These are phyloP conservation scores for Chloroceryle amazona DNA, from an alignment of 2,797 vertebrate genomes.

Conservation along the genomic window DNA sequence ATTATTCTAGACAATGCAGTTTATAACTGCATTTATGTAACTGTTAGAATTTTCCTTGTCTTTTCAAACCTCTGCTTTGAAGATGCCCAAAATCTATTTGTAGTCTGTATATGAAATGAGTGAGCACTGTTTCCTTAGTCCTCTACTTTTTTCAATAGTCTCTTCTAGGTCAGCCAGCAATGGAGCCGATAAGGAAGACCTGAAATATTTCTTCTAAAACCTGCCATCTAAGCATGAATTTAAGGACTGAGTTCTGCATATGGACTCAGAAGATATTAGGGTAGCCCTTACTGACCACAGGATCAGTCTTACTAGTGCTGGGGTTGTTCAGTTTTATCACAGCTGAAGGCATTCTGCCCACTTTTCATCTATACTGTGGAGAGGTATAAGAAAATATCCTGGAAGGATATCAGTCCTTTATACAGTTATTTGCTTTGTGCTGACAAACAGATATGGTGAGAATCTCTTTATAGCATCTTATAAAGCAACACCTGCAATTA, in stretches of 20 bases:
- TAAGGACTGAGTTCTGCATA: background rate
- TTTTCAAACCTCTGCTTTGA: background rate
- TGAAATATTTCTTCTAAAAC: background rate
- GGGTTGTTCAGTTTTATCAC: background rate
- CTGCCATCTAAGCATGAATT: background rate
- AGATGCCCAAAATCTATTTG: background rate
- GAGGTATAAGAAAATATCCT: background rate
- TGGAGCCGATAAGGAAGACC: background rate
- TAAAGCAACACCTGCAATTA: background rate
- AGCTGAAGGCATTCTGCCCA: background rate
- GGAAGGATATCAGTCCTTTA: background rate
- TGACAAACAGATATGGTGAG: accelerated
- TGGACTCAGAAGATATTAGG: background rate
- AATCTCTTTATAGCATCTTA: background rate
- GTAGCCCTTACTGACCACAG: background rate
- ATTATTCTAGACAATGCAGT: background rate
- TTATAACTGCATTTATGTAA: background rate
- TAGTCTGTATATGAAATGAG: background rate
- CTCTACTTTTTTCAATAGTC: background rate
- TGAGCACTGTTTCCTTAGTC: background rate
- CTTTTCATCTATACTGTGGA: background rate
- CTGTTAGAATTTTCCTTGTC: background rate
- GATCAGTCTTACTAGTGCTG: background rate
- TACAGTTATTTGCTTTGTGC: background rate
- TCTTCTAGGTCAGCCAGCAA: background rate